Percentiles rank a stretch among this genome's conserved stretches.
These are phyloP conservation scores for Pollicipes pollicipes DNA, from an alignment of 1,140 invertebrate species.

Conservation along the genomic window DNA sequence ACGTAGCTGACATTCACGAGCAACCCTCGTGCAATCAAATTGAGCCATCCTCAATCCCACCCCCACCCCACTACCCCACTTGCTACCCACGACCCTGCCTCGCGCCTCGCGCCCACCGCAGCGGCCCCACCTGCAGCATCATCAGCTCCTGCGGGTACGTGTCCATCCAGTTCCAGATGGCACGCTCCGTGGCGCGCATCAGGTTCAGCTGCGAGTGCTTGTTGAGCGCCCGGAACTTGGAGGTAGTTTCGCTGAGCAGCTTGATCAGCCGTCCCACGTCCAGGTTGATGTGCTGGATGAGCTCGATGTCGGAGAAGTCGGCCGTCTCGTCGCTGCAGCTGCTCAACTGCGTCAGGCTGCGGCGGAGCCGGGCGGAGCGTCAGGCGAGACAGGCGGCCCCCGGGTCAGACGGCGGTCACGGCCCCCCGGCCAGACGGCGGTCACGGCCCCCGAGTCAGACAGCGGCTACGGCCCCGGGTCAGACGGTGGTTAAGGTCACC, in stretches of 20 bases:
- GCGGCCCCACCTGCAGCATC: too few relatives aligned
- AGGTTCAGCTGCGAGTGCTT: slow-evolving; percentile 71
- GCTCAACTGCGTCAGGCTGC: slow-evolving; percentile 62
- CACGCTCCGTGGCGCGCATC: slow-evolving; percentile 73
- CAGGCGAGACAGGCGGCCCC: background rate
- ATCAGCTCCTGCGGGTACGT: too few relatives aligned
- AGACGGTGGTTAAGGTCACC: too few relatives aligned
- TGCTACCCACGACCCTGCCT: background rate
- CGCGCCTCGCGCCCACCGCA: too few relatives aligned
- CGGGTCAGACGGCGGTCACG: background rate
- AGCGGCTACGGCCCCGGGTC: too few relatives aligned
- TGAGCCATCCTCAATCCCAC: too few relatives aligned
- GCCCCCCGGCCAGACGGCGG: too few relatives aligned
- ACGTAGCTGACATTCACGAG: too few relatives aligned
- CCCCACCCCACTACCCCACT: background rate
- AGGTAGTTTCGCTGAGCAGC: slow-evolving; percentile 39
- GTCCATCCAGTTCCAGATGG: slow-evolving; percentile 97
- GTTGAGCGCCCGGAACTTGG: slow-evolving; percentile 59
- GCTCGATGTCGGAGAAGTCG: slow-evolving; percentile 86
- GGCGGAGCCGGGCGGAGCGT: too few relatives aligned
- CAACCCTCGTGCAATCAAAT: too few relatives aligned
- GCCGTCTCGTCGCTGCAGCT: slow-evolving; percentile 69
- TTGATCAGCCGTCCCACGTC: slow-evolving; percentile 65
- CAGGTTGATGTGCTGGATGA: slow-evolving; percentile 94
- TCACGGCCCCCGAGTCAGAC: slow-evolving; percentile 27